Percentiles rank a stretch among this genome's conserved stretches.
phyloP scores from a whole-genome alignment of 2,113 vertebrate species.

The Pimephales promelas region DNA sequence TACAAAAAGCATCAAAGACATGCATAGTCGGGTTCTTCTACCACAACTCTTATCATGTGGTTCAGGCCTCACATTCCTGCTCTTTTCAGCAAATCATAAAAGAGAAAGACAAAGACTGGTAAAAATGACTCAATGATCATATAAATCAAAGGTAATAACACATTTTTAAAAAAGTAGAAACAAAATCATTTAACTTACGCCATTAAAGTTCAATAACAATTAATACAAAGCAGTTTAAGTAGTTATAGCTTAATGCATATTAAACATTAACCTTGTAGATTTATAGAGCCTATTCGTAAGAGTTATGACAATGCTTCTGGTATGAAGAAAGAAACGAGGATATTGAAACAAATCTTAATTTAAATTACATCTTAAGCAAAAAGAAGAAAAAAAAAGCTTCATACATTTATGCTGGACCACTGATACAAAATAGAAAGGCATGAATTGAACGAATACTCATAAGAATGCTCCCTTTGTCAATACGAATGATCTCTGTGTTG shows the following conservation, averaged over 20 bases:
- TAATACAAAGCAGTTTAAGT: slow-evolving; percentile 65
- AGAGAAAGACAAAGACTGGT: slow-evolving; percentile 65
- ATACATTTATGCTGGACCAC: slow-evolving; percentile 40
- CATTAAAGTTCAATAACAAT: slow-evolving; percentile 70
- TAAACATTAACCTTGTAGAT: slow-evolving; percentile 51
- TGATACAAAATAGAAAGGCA: slow-evolving; percentile 38
- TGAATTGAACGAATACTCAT: slow-evolving; percentile 13
- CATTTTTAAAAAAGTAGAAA: slow-evolving; percentile 58
- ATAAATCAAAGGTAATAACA: slow-evolving; percentile 61
- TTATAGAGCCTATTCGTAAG: slow-evolving; percentile 38
- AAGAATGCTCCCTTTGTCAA: slow-evolving; percentile 39
- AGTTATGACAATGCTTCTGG: slow-evolving; percentile 43
- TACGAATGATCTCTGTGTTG: slow-evolving; percentile 27
- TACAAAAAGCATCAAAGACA: slow-evolving; percentile 86
- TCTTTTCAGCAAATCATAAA: slow-evolving; percentile 62
- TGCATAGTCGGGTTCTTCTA: slow-evolving; percentile 79
- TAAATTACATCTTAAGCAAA: slow-evolving; percentile 42
- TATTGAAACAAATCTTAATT: slow-evolving; percentile 46
- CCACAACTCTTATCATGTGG: slow-evolving; percentile 63
- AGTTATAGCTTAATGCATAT: slow-evolving; percentile 69
- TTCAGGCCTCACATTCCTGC: slow-evolving; percentile 68
- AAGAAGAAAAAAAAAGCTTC: slow-evolving; percentile 25
- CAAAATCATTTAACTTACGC: slow-evolving; percentile 81
- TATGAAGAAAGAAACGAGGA: slow-evolving; percentile 8
- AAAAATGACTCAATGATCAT: slow-evolving; percentile 60